Base-by-base conservation (phyloP, 2,113 vertebrate genomes). In the Enhydra lutris region DNA sequence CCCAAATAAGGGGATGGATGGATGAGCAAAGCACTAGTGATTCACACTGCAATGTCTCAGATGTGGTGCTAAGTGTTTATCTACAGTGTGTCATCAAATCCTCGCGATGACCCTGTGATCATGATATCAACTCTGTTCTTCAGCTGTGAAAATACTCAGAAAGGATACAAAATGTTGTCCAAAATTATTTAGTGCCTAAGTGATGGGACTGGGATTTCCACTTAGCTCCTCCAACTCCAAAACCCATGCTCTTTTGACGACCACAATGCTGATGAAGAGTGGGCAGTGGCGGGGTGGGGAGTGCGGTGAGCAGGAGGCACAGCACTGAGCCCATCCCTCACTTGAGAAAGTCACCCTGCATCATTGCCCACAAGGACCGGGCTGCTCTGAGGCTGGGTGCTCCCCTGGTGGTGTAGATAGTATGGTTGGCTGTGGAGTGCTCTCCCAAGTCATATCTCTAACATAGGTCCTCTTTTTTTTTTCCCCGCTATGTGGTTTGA, bases 301-400 rank as follows among this genome's bases (percentile, higher is more conserved):
- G 26, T 7, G 23, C 24, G 9, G 0, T 20, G 7, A 24, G 24
- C 6, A 14, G 1, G 0, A 34, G 42, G 23, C 4, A 10, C 45
- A 13, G 45, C 1, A 7, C 0, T 4, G 20, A 63, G 2, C 5
- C 17, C 15, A 61, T 0, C 36, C 1, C n/a, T 61, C 65, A 18
- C 10, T 65, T 9, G 18, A 61, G 76, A 65, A 47, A 42, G 81
- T 24, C 10, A 4, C 57, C 55, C 73, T 26, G 11, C n/a, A 4
- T 20, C 24, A 6, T 8, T 39, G 12, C 26, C 15, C 24, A 3
- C 29, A 31, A 15, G 29, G 23, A 11, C 18, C 29, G n/a, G 36
- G 55, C 1, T 12, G 15, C n/a, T 52, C 39, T 1, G 3, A 61
- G 61, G 29, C 57, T 50, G 31, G 17, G 15, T 23, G 20, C 9